Evolutionary conservation across 2,113 vertebrate species (phyloP).

Genomic region (Neolamprologus kungweensis): DNA sequence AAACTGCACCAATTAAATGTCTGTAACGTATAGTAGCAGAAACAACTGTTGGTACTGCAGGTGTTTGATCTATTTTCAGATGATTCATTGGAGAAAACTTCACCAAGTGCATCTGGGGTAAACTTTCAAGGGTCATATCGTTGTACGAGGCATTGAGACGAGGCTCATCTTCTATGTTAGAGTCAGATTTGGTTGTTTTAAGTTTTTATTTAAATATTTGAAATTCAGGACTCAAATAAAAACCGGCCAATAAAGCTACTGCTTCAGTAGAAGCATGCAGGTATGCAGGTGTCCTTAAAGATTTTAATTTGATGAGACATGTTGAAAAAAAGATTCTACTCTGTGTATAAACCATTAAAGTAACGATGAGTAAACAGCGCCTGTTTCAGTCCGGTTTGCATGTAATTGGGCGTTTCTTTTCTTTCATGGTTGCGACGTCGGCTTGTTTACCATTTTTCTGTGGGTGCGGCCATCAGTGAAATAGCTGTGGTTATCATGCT

Average conservation of each 20-base stretch:
- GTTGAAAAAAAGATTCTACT: not conserved
- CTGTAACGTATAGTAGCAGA: not conserved
- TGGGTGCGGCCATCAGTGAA: not conserved
- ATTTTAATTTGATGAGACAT: not conserved
- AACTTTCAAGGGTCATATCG: not conserved
- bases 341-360: not conserved
- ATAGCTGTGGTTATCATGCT: conserved; percentile 2
- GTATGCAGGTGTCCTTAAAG: not conserved
- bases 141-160: not conserved
- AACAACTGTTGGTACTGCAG: not conserved
- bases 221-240: not conserved
- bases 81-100: not conserved
- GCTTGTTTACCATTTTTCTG: not conserved
- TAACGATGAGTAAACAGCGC: not conserved
- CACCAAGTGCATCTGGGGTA: not conserved
- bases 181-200: not conserved
- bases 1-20: not conserved
- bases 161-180: not conserved
- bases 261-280: not conserved
- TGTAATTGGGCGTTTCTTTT: not conserved
- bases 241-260: not conserved
- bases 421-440: not conserved
- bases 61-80: not conserved
- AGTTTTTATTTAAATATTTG: not conserved
- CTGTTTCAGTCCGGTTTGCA: not conserved